These are phyloP conservation scores for Spea bombifrons DNA, from an alignment of 2,113 vertebrate species.

Conservation along the genomic window DNA sequence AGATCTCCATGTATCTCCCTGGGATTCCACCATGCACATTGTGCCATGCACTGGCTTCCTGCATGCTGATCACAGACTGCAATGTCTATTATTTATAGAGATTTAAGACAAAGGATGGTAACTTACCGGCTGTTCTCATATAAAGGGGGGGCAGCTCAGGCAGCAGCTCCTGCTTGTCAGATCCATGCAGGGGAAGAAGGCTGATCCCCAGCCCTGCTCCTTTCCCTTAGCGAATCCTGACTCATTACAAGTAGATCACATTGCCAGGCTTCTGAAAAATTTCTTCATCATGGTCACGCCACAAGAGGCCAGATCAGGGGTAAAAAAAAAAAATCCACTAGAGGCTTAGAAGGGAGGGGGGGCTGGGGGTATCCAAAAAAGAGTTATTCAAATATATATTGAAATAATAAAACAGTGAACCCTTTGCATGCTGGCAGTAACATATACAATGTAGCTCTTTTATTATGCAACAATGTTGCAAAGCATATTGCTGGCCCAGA, in stretches of 20 bases:
- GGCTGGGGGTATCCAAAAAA: slow-evolving; percentile 25
- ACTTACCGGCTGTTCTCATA: slow-evolving; percentile 22
- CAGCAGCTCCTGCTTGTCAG: slow-evolving; percentile 41
- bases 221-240: slow-evolving; percentile 63
- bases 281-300: slow-evolving; percentile 67
- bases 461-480: slow-evolving; percentile 50
- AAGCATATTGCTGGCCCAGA: slow-evolving; percentile 48
- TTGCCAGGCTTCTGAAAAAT: slow-evolving; percentile 63
- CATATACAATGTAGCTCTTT: slow-evolving; percentile 47
- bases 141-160: slow-evolving; percentile 23
- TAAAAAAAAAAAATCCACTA: slow-evolving; percentile 25
- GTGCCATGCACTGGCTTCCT: slow-evolving; percentile 22
- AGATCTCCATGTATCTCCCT: slow-evolving; percentile 1
- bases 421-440: slow-evolving; percentile 28
- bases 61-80: slow-evolving; percentile 38
- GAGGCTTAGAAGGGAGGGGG: neutral
- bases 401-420: neutral
- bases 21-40: slow-evolving; percentile 19
- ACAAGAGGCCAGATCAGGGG: slow-evolving; percentile 63
- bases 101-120: slow-evolving; percentile 43
- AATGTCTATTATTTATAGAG: slow-evolving; percentile 27
- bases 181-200: slow-evolving; percentile 44
- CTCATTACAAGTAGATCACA: slow-evolving; percentile 68
- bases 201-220: slow-evolving; percentile 53
- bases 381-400: slow-evolving; percentile 11